Conservation (phyloP, 2,797 vertebrate genomes). For the Lithobates sylvaticus region DNA sequence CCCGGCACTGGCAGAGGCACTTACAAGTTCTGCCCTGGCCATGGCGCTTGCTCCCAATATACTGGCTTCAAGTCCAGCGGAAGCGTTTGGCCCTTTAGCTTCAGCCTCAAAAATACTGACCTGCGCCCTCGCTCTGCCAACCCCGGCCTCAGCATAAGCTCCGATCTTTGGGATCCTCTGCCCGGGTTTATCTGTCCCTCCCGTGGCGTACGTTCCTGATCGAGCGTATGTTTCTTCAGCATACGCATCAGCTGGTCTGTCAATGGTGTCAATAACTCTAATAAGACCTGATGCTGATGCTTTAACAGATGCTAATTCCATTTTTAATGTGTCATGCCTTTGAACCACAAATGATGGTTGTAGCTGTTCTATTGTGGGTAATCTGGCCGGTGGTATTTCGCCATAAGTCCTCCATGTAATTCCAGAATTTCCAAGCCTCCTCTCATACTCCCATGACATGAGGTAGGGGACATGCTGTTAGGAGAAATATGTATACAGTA, state of each 20-base stretch:
- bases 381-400: too few relatives aligned
- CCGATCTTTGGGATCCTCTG: conserved; percentile 6
- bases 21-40: not conserved
- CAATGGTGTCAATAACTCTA: not conserved
- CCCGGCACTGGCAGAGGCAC: not conserved
- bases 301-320: too few relatives aligned
- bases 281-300: not conserved
- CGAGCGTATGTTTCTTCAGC: not conserved
- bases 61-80: not conserved
- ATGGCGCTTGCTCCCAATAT: not conserved
- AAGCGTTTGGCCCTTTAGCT: conserved; percentile 13
- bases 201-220: not conserved
- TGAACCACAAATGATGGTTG: too few relatives aligned
- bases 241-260: not conserved
- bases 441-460: too few relatives aligned
- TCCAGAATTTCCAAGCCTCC: too few relatives aligned
- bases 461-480: too few relatives aligned
- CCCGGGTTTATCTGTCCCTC: not conserved
- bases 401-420: too few relatives aligned
- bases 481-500: too few relatives aligned
- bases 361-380: too few relatives aligned
- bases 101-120: conserved; percentile 8
- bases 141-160: not conserved
- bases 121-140: not conserved
- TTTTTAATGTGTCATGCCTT: too few relatives aligned